These are phyloP conservation scores for Caranx ignobilis DNA, from an alignment of 2,113 vertebrate species.

Conservation along the genomic window DNA sequence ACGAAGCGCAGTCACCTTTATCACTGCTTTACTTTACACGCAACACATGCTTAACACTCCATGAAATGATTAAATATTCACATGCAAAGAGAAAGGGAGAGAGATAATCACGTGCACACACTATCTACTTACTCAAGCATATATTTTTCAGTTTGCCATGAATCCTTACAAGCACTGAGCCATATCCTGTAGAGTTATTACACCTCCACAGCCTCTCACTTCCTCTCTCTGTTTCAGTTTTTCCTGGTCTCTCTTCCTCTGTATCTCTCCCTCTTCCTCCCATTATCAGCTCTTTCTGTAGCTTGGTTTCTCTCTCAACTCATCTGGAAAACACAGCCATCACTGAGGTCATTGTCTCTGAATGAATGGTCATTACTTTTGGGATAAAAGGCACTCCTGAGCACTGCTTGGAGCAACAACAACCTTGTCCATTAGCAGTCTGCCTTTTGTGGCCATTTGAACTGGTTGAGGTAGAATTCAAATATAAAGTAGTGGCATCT, in stretches of 20 bases:
- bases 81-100: constrained; percentile 12
- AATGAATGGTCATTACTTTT: constrained; percentile 49
- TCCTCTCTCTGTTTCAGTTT: not conserved
- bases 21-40: constrained; percentile 23
- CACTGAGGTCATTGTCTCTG: constrained; percentile 45
- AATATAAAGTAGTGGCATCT: constrained; percentile 20
- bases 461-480: constrained; percentile 22
- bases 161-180: constrained; percentile 45
- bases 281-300: constrained; percentile 27
- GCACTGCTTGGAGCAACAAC: constrained; percentile 36
- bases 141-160: constrained; percentile 38
- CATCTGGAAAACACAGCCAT: constrained; percentile 45
- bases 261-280: constrained; percentile 9
- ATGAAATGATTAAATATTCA: constrained; percentile 59
- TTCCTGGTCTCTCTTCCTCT: not conserved
- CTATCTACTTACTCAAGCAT: constrained; percentile 42
- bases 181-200: constrained; percentile 36
- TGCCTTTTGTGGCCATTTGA: constrained; percentile 26
- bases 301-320: constrained; percentile 39
- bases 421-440: constrained; percentile 33
- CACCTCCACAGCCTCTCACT: constrained; percentile 36
- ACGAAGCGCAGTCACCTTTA: not conserved
- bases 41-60: constrained; percentile 26
- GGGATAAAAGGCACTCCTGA: constrained; percentile 49
- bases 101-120: constrained; percentile 31